Percentiles rank a stretch among this genome's conserved stretches.
phyloP scores from a whole-genome alignment of 1,140 invertebrate genomes.

The Megalonaias nervosa region DNA sequence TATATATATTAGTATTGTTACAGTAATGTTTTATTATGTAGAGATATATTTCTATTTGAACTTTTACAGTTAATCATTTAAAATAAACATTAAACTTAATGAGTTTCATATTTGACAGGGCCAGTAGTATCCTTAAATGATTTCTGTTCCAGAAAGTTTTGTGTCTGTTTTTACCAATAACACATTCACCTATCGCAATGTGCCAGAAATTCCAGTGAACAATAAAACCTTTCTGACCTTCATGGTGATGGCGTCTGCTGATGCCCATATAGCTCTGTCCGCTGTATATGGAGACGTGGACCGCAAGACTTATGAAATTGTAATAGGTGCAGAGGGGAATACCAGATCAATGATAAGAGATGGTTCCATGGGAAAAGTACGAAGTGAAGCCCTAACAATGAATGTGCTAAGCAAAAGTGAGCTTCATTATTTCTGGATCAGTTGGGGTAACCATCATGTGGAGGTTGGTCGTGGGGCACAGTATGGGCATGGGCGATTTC shows the following conservation, averaged over 20 bases:
- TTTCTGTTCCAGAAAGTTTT: conserved; percentile 61
- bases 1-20: too few relatives aligned
- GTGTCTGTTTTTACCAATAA: conserved; percentile 66
- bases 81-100: too few relatives aligned
- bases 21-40: too few relatives aligned
- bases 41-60: too few relatives aligned
- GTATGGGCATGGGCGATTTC: conserved; percentile 56
- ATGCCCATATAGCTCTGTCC: conserved; percentile 63
- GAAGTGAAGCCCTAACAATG: conserved; percentile 58
- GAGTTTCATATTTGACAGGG: too few relatives aligned
- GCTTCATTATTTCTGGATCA: conserved; percentile 66
- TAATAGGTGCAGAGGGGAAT: conserved; percentile 60
- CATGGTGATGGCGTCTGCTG: conserved; percentile 62
- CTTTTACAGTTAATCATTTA: too few relatives aligned
- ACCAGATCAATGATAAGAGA: conserved; percentile 60
- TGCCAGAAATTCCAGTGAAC: conserved; percentile 65
- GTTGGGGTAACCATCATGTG: conserved; percentile 57
- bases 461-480: conserved; percentile 64
- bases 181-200: conserved; percentile 61
- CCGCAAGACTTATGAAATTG: conserved; percentile 65
- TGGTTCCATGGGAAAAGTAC: conserved; percentile 51
- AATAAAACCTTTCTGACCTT: conserved; percentile 67
- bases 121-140: too few relatives aligned
- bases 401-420: conserved; percentile 55
- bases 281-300: conserved; percentile 66